Evolutionary conservation across 2,888 invertebrate genomes (phyloP), one percentile per base, ranked within the genome.

Genomic region (Mactromeris polynyma): DNA sequence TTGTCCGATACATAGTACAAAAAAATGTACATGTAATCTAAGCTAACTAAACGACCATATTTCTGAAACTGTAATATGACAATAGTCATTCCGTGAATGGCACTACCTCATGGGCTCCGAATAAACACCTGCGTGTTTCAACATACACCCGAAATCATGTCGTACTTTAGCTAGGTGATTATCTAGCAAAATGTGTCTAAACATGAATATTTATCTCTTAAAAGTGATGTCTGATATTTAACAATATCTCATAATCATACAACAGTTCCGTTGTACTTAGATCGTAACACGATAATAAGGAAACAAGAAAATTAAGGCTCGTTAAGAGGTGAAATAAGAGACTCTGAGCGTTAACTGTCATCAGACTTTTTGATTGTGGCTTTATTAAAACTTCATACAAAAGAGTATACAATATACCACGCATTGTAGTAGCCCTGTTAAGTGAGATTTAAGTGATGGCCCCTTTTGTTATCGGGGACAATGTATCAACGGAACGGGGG

Each of bases 381-480:
- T 64, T 64, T 11, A 64, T 64, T 64, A 64, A 26, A 64, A n/a
- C 26, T 7, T 1, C 26, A n/a, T 26, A 64, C 58, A 64, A 21
- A 64, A 64, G 6, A 26, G 0, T 46, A 17, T 17, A 46, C 46
- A 64, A 64, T 26, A 9, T 9, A 64, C 11, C 26, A 64, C 11
- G 26, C 26, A 64, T 26, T 26, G 9, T 64, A n/a, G 58, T 26
- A 21, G 9, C 26, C 7, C 9, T n/a, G 26, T 64, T 26, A 26
- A 64, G 58, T n/a, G 58, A 64, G 58, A 21, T 64, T 36, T 36
- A 33, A 73, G 73, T 73, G 73, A 73, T 73, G 73, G 73, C 2
- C 73, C 73, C 73, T 33, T 73, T 69, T 69, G 58, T 69, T 33
- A 36, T 33, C n/a, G 36, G 73, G 36, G 36, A 73, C 73, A 73